Percentiles rank a stretch among this genome's conserved stretches.
phyloP scores from a whole-genome alignment of 2,888 invertebrate genomes.

The Cephus rjabovi region DNA sequence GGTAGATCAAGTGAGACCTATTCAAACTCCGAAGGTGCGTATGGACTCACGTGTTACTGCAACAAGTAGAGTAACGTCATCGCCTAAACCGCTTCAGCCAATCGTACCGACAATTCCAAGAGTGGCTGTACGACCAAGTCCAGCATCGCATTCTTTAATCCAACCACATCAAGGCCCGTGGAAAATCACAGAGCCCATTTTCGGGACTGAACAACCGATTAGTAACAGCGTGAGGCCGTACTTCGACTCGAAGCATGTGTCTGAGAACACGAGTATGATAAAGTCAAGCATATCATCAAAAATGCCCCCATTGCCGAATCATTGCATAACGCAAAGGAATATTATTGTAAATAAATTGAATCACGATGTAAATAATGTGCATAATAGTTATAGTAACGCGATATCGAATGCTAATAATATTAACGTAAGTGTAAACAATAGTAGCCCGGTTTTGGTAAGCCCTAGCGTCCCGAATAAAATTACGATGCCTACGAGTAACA shows the following conservation, averaged over 20 bases:
- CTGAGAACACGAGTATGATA: conserved; percentile 62
- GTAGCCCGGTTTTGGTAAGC: conserved; percentile 62
- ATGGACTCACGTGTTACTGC: conserved; percentile 31
- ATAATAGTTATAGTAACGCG: conserved; percentile 46
- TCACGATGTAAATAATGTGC: conserved; percentile 49
- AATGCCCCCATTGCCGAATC: conserved; percentile 53
- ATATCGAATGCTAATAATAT: conserved; percentile 36
- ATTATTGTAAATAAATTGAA: conserved; percentile 48
- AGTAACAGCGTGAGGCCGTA: conserved; percentile 55
- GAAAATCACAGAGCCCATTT: conserved; percentile 52
- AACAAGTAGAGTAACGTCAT: conserved; percentile 29
- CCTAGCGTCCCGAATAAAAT: conserved; percentile 64
- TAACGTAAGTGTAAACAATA: conserved; percentile 31
- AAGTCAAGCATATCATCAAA: conserved; percentile 59
- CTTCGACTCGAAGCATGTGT: conserved; percentile 60
- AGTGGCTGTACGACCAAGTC: conserved; percentile 60
- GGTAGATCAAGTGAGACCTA: conserved; percentile 36
- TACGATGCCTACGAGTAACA: conserved; percentile 49
- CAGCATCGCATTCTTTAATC: conserved; percentile 32
- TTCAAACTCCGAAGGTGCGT: conserved; percentile 39
- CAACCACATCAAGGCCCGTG: conserved; percentile 33
- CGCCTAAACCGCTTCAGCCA: conserved; percentile 43
- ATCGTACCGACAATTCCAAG: conserved; percentile 52
- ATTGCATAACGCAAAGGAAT: conserved; percentile 52
- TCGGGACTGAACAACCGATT: conserved; percentile 50